Base-by-base conservation (phyloP, 2,797 vertebrate species). In the Yasuhikotakia modesta region DNA sequence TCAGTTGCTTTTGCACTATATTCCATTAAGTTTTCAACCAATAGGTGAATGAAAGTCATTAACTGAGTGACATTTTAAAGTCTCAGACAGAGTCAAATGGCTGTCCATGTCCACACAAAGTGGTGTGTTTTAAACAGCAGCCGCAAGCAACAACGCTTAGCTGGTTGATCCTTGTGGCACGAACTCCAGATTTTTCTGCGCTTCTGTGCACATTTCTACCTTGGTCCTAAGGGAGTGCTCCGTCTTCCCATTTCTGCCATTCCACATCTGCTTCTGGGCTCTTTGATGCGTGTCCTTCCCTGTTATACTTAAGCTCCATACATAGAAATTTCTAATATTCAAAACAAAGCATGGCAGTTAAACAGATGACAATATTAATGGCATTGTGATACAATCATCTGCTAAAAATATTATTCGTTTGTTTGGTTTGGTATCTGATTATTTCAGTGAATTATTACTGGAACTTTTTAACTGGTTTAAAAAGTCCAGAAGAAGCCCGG, bases 191-290 rank as follows among this genome's bases (percentile, higher is more conserved):
- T 87, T 82, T 55, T 50, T 66, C 12, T 70, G 55, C 55, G 17
- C 73, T 85, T 78, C 82, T 88, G 87, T 85, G 86, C 87, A 90
- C 81, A 86, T 87, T 83, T 52, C 53, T 83, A 58, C 68, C 24
- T 76, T 43, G 66, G 10, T 74, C 86, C 78, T 35, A 48, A 46
- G 83, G 86, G 77, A 83, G 70, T 55, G 76, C 79, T 81, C 53
- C 19, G 43, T 81, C 85, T 79, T 69, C 66, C 86, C 84, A 87
- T 82, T 78, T 84, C 43, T 73, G 14, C 35, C 68, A 74, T 89
- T 88, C 79, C 75, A 83, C 85, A 88, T 89, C 88, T 91, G 87
- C 78, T 87, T 72, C 55, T 82, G 70, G 58, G 69, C 50, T 78
- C 46, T 82, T 86, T 86, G 76, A 83, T 83, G 30, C 22, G 64